Evolutionary conservation across 2,888 invertebrate genomes (phyloP).

Genomic region (Octonoba sinensis): DNA sequence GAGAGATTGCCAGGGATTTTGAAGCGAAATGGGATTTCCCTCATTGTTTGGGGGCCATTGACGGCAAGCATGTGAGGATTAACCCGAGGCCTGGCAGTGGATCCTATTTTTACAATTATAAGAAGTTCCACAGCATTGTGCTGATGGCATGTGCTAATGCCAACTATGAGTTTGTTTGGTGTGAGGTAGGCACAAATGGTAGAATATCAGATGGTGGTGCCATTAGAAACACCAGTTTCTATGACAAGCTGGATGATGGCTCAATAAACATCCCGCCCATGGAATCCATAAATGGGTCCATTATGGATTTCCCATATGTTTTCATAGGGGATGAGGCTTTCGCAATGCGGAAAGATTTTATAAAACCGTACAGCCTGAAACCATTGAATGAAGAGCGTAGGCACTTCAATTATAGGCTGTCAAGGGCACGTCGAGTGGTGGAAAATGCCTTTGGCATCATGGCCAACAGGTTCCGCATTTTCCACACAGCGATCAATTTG

Average conservation of each 20-base stretch:
- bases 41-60: neutral
- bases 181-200: constrained; percentile 13
- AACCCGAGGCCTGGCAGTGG: neutral
- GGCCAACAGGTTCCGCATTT: neutral
- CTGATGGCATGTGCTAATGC: constrained; percentile 1
- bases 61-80: neutral
- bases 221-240: neutral
- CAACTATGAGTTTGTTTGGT: neutral
- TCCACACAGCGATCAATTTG: neutral
- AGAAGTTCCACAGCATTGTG: constrained; percentile 1
- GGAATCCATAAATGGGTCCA: neutral
- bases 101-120: neutral
- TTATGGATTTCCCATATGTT: neutral
- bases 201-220: constrained; percentile 5
- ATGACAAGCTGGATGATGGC: neutral
- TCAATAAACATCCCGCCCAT: neutral
- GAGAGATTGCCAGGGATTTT: neutral
- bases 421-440: neutral
- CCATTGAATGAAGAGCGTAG: neutral
- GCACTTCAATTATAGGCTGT: neutral
- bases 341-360: neutral
- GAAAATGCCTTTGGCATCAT: constrained; percentile 5
- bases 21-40: neutral
- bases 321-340: constrained; percentile 15
- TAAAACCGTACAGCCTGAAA: neutral